phyloP scores from a whole-genome alignment of 2,113 vertebrate species.

The Dissostichus mawsoni region DNA sequence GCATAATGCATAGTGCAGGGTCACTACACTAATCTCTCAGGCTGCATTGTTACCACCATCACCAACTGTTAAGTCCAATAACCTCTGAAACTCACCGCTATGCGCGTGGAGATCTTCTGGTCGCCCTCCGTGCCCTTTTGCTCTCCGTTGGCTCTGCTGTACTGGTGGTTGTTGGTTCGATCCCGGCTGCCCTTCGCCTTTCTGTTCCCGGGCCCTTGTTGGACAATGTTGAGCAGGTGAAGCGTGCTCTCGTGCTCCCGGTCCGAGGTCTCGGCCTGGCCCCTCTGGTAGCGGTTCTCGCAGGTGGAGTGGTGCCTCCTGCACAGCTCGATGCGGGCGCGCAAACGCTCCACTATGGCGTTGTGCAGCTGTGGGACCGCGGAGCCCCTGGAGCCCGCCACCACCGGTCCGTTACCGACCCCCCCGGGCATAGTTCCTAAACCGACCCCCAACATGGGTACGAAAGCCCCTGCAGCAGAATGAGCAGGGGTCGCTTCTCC shows the following conservation, averaged over 20 bases:
- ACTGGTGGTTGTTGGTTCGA: slow-evolving; percentile 78
- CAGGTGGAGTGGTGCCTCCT: slow-evolving; percentile 95
- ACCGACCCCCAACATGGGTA: slow-evolving; percentile 83
- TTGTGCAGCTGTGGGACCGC: slow-evolving; percentile 91
- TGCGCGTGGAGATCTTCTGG: slow-evolving; percentile 89
- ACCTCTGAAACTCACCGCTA: slow-evolving; percentile 87
- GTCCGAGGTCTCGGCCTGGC: slow-evolving; percentile 90
- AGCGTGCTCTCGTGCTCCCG: slow-evolving; percentile 92
- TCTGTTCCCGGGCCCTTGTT: slow-evolving; percentile 88
- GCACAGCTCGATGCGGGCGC: slow-evolving; percentile 94
- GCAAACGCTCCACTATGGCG: slow-evolving; percentile 94
- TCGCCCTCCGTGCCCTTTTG: slow-evolving; percentile 83
- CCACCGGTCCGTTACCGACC: slow-evolving; percentile 75
- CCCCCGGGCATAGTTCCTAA: slow-evolving; percentile 83
- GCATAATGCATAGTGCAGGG: too few species aligned
- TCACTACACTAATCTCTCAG: too few species aligned
- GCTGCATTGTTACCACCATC: not conserved
- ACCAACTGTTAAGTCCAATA: not conserved
- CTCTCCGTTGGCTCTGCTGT: slow-evolving; percentile 85
- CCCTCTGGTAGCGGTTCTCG: slow-evolving; percentile 91
- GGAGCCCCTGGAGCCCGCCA: slow-evolving; percentile 84
- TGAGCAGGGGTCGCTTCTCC: slow-evolving; percentile 93
- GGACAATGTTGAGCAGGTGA: slow-evolving; percentile 92
- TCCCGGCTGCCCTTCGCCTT: slow-evolving; percentile 86
- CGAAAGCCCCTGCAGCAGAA: slow-evolving; percentile 84